Conservation (phyloP, 1,140 invertebrate species). For the Telenomus remus region DNA sequence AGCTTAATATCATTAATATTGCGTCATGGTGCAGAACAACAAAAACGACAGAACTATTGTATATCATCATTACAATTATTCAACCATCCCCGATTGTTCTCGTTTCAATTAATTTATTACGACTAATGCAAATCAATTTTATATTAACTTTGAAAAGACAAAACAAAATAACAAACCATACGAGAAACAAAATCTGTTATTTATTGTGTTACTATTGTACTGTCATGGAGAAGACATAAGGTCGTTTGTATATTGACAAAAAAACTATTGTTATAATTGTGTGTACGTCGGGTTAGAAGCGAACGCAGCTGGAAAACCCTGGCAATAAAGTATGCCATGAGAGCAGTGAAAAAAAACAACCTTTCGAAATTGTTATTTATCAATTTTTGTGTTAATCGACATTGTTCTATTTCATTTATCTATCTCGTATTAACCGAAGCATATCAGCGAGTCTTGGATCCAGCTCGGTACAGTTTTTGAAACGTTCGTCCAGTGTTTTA, state of each 20-base stretch:
- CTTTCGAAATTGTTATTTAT: constrained; percentile 11
- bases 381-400: not conserved
- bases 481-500: constrained; percentile 63
- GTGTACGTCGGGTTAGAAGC: constrained; percentile 61
- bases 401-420: constrained; percentile 35
- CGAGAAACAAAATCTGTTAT: constrained; percentile 57
- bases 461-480: constrained; percentile 31
- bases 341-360: constrained; percentile 44
- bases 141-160: constrained; percentile 62
- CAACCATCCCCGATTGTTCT: constrained; percentile 57
- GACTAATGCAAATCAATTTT: constrained; percentile 64
- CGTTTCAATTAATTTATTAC: constrained; percentile 72
- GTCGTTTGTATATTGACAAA: constrained; percentile 66
- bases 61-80: constrained; percentile 55
- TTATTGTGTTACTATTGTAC: constrained; percentile 67
- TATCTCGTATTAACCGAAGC: constrained; percentile 64
- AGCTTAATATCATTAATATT: constrained; percentile 66
- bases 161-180: constrained; percentile 41
- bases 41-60: constrained; percentile 24
- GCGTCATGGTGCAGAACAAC: constrained; percentile 29
- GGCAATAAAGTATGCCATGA: constrained; percentile 67
- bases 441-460: constrained; percentile 58
- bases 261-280: constrained; percentile 62
- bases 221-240: constrained; percentile 53
- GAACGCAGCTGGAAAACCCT: constrained; percentile 54